Conservation (phyloP, 2,888 invertebrate genomes). For the Pandemis heparana region DNA sequence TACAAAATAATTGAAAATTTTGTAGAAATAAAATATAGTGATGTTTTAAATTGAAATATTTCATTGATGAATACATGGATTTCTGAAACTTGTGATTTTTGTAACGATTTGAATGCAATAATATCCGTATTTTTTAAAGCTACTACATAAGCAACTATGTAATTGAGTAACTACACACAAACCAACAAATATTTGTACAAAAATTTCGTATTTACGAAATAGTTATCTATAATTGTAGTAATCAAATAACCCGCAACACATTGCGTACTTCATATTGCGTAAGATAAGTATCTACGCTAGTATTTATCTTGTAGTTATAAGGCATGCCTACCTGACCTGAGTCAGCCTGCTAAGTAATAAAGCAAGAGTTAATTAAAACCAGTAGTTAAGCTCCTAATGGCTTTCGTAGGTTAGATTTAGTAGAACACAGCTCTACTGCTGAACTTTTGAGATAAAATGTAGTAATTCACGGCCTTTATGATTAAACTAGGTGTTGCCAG, state of each 20-base stretch:
- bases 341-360: slow-evolving; percentile 2
- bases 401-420: neutral
- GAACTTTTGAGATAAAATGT: neutral
- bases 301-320: neutral
- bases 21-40: too few species aligned
- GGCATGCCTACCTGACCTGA: neutral
- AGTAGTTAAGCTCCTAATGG: slow-evolving; percentile 6
- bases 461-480: neutral
- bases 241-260: neutral
- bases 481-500: too few species aligned
- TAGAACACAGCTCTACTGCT: neutral
- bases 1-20: too few species aligned
- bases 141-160: neutral
- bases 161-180: neutral
- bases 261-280: slow-evolving; percentile 8
- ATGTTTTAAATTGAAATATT: too few species aligned
- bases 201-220: neutral
- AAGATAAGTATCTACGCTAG: neutral
- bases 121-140: too few species aligned
- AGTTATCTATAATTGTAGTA: neutral
- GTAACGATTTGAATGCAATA: too few species aligned
- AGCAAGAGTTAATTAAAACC: slow-evolving; percentile 25
- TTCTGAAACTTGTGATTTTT: too few species aligned
- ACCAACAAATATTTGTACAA: neutral
- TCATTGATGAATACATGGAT: too few species aligned